These are phyloP conservation scores for Callithrix jacchus DNA, from an alignment of 2,113 vertebrate genomes.

Conservation along the genomic window DNA sequence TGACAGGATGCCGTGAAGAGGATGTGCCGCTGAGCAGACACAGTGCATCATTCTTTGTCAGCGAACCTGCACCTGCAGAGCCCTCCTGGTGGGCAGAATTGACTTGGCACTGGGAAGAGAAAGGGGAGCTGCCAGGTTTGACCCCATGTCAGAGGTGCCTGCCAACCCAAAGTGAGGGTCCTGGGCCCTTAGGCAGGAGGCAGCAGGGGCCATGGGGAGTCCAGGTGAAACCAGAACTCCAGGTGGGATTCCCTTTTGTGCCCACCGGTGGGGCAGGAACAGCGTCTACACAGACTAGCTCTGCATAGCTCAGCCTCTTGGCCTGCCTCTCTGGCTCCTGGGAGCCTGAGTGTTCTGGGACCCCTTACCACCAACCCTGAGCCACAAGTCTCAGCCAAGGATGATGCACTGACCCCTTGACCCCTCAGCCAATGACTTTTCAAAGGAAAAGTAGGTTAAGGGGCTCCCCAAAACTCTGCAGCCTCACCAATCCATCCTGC, in stretches of 20 bases:
- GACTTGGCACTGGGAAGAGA: background rate
- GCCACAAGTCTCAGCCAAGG: too few species aligned
- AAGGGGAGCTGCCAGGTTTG: background rate
- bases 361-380: rapidly evolving
- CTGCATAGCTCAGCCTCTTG: too few species aligned
- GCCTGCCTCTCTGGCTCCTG: background rate
- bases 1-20: background rate
- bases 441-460: background rate
- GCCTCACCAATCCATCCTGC: too few species aligned
- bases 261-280: background rate
- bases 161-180: background rate
- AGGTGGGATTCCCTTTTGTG: background rate
- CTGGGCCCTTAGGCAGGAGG: background rate
- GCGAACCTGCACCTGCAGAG: background rate
- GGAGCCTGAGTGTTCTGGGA: rapidly evolving
- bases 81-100: background rate
- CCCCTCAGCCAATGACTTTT: too few species aligned
- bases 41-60: background rate
- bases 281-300: background rate
- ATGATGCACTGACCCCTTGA: too few species aligned
- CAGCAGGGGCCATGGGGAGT: background rate
- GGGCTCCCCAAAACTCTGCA: background rate
- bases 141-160: too few species aligned
- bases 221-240: background rate
- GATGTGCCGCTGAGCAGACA: background rate